Base-by-base conservation (phyloP, 2,888 invertebrate genomes). In the Alcis repandata region DNA sequence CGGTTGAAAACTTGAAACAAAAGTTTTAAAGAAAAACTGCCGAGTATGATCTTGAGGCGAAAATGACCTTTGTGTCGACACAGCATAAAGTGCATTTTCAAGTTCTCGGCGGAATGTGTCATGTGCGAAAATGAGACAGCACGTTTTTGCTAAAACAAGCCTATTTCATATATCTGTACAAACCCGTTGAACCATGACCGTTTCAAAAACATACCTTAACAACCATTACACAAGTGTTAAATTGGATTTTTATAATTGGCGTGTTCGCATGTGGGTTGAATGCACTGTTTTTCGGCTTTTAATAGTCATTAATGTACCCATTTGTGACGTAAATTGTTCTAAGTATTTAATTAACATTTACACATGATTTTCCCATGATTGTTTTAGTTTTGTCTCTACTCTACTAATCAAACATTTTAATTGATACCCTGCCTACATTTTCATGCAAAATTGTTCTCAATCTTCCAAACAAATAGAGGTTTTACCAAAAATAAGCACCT, bases 231-330 rank as follows among this genome's bases (percentile, higher is more conserved):
- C 74, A 71, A 73, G 68, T 74, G 72, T 67, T n/a, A 74, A 79
- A 82, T 83, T 83, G 79, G 74, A 73, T 76, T 74, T 72, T 76
- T 79, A 68, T 69, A 68, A 78, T 79, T 80, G 80, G 83, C 84
- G 76, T 83, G 77, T 89, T 90, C 91, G 92, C 90, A 90, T 91
- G 90, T 84, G 81, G 86, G 85, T 88, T 87, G 82, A 65, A 41
- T 62, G 69, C 54, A 68, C 56, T 48, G 52, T 58, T 51, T 63
- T 56, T 53, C 10, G 22, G 52, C 45, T 66, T 65, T 65, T 20
- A 36, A 43, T 46, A 17, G 19, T 33, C 19, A 15, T 56, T 41
- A 19, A 43, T 45, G 9, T 40, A 48, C 36, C 43, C 40, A 38
- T 59, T 59, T 36, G 38, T 45, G 13, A 27, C 17, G 51, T 52